Evolutionary conservation across 2,888 invertebrate genomes (phyloP), one percentile per base, ranked within the genome.

Genomic region (Sphaeridia pumilis): DNA sequence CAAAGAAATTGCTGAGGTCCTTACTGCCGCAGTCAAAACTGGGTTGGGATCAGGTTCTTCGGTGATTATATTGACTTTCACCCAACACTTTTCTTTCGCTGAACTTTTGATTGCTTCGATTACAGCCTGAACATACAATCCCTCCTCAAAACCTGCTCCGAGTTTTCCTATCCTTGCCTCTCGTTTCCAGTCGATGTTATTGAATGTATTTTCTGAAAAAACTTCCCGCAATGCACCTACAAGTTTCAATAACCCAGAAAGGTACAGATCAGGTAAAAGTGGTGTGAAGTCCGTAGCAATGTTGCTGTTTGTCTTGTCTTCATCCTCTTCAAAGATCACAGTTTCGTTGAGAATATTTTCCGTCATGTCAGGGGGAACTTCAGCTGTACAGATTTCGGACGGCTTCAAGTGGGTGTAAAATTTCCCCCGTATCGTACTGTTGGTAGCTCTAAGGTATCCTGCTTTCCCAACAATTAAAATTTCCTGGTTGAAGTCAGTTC

Each of bases 121-220:
- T 0, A 92, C 90, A 0, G 93, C 90, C 71, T 94, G 93, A 1
- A 94, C 90, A 68, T 94, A 87, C 50, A 93, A 81, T 0, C 92
- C 93, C 71, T 95, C 93, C 69, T 94, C 93, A 73, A 95, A 95
- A 14, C 87, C 90, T 4, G 93, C 58, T 14, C 62, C 62, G 2
- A 61, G 31, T 20, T 58, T 17, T 1, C 80, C 0, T 92, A 89
- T 0, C 89, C 88, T 67, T 88, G 89, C 66, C 88, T 90, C 1
- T 86, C 78, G 90, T 90, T 94, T 48, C 87, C 87, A 67, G 80
- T 80, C 70, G 83, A 83, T 67, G 86, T 87, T 54, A 68, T 67
- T 58, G 70, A 71, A 67, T 85, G 86, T 1, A 85, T 84, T 27
- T 4, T 20, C 24, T 22, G 17, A 44, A 78, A 92, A 92, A 12